phyloP scores from a whole-genome alignment of 2,113 vertebrate species.

The Nothocercus julius region DNA sequence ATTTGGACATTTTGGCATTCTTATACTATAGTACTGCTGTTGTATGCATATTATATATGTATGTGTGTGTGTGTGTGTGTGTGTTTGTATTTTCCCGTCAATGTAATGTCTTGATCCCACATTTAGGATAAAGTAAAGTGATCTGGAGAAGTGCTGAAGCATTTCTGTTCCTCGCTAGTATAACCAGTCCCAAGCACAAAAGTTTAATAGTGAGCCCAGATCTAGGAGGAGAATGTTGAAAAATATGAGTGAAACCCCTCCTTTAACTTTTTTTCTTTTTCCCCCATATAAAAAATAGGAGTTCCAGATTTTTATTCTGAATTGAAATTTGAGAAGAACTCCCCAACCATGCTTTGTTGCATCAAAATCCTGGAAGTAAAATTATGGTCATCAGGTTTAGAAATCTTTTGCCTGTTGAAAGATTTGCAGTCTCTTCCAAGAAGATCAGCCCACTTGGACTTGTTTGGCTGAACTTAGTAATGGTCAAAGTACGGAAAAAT shows the following conservation, averaged over 20 bases:
- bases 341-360: not conserved
- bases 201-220: not conserved
- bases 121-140: not conserved
- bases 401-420: not conserved
- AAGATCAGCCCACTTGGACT: not conserved
- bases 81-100: not conserved
- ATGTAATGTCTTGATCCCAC: not conserved
- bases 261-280: not conserved
- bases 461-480: not conserved
- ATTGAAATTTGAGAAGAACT: not conserved
- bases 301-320: not conserved
- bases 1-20: conserved; percentile 12
- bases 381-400: not conserved
- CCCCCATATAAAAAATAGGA: not conserved
- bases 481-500: not conserved
- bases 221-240: not conserved
- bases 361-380: not conserved
- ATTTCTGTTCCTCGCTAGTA: not conserved
- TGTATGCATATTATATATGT: not conserved
- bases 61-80: too few relatives aligned
- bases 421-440: not conserved
- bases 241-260: not conserved
- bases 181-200: not conserved
- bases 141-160: not conserved
- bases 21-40: not conserved